These are phyloP conservation scores for Anas acuta DNA, from an alignment of 2,797 vertebrate species.

Conservation along the genomic window DNA sequence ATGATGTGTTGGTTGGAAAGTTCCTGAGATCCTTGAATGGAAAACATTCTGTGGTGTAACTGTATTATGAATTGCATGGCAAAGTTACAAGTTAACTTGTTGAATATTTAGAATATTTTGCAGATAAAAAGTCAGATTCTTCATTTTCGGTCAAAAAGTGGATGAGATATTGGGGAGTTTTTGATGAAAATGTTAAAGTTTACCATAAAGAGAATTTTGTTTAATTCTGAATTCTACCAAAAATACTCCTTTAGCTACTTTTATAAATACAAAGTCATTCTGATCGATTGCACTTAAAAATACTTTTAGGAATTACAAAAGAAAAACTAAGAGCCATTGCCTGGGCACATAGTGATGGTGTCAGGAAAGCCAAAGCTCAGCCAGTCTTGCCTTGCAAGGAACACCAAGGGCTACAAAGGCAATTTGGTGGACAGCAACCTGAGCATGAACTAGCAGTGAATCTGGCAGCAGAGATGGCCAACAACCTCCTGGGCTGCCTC, in stretches of 20 bases:
- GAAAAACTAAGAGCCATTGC: background rate
- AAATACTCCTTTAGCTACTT: background rate
- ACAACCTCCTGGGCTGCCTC: background rate
- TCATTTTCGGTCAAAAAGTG: background rate
- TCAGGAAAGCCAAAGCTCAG: background rate
- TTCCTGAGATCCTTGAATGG: background rate
- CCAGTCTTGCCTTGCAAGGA: background rate
- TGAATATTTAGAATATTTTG: background rate
- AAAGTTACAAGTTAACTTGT: background rate
- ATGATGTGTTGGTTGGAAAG: background rate
- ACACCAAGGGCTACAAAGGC: background rate
- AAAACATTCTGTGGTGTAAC: background rate
- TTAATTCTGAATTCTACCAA: background rate
- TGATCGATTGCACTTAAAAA: background rate
- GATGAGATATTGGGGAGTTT: background rate
- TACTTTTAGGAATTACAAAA: background rate
- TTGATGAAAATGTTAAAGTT: background rate
- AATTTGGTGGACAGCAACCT: background rate
- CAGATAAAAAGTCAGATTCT: background rate
- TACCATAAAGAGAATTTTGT: background rate
- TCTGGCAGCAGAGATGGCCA: background rate
- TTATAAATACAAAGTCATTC: background rate
- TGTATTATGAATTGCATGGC: background rate
- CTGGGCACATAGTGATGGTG: background rate
- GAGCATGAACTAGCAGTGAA: background rate